Evolutionary conservation across 2,888 invertebrate genomes (phyloP), one percentile per base, ranked within the genome.

Genomic region (Selenia dentaria): DNA sequence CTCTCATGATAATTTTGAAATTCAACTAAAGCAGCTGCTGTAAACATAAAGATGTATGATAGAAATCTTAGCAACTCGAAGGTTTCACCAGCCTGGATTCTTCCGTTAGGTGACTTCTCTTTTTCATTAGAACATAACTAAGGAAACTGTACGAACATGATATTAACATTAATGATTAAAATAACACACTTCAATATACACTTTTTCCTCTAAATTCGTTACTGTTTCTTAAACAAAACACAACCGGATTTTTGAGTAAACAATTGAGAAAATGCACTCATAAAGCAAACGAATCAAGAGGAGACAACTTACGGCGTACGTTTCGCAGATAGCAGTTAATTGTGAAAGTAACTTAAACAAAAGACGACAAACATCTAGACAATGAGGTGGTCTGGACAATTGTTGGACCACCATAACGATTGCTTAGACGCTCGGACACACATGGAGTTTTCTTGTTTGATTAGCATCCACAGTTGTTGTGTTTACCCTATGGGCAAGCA

Each of bases 261-360:
- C 22, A 22, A 5, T 22, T 6, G 6, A 22, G 6, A 22, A 16
- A 16, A 16, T 16, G 16, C 16, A 2, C 4, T 16, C 4, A 16
- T 16, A 16, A 16, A 16, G 4, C 16, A 16, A 16, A 16, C 16
- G 10, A 10, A 3, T 25, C 22, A 22, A 25, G 25, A 10, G 25
- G 25, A 25, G 10, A 10, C 25, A 25, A 24, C 22, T 25, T 3
- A 25, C 9, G 4, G 4, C 8, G 10, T 2, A 9, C 25, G 27
- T 59, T 75, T 77, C 74, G 72, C 82, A 66, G 68, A 59, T 54
- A 62, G 61, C 49, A 72, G 79, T 75, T 86, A 86, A 85, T 85
- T 86, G 82, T 78, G 86, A 87, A 86, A 86, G 86, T 77, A 75
- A 57, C 70, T 67, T 75, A 80, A 83, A 86, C 83, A 83, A 81